Evolutionary conservation across 1,140 invertebrate species (phyloP), one percentile per base, ranked within the genome.

Genomic region (Neodiprion virginianus): DNA sequence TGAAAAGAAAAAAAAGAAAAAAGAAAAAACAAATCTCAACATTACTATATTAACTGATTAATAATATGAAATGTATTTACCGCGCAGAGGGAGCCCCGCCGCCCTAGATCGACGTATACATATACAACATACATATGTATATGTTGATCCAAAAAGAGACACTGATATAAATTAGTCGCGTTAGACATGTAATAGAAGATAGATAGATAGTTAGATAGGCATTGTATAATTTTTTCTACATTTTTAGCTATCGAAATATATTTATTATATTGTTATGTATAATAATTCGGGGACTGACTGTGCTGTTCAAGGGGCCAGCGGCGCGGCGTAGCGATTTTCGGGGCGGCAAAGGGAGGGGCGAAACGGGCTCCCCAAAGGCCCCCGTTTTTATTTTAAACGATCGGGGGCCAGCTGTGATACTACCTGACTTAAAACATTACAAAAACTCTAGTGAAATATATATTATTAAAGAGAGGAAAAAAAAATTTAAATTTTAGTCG

Each of bases 321-420:
- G 71, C 74, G 77, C 71, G 69, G 21, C 74, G 61, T 73, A 23
- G 61, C 14, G n/a, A 48, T 71, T 65, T 14, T 8, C 23, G 12
- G 69, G 12, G n/a, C 53, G 53, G 53, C 5, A 66, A 67, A 72
- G 28, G 50, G 79, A 81, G 75, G 80, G 61, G 48, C 23, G 48
- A 47, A 28, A 73, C 40, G 66, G 67, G 67, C 66, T 73, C 67
- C 67, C 49, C 72, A 67, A 48, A 73, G 72, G 72, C 74, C 72
- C 73, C 74, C 23, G 48, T 77, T 82, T 69, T 74, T 82, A 80
- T 78, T 79, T 79, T 82, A 69, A 75, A 80, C 80, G 83, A 79
- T 83, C 71, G 75, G 81, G 83, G 83, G 82, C 80, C 84, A 87
- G 84, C 85, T 87, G 85, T 87, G 85, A 87, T 87, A 87, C 80